These are phyloP conservation scores for Cnemophilus loriae DNA, from an alignment of 2,113 vertebrate genomes.

Conservation along the genomic window DNA sequence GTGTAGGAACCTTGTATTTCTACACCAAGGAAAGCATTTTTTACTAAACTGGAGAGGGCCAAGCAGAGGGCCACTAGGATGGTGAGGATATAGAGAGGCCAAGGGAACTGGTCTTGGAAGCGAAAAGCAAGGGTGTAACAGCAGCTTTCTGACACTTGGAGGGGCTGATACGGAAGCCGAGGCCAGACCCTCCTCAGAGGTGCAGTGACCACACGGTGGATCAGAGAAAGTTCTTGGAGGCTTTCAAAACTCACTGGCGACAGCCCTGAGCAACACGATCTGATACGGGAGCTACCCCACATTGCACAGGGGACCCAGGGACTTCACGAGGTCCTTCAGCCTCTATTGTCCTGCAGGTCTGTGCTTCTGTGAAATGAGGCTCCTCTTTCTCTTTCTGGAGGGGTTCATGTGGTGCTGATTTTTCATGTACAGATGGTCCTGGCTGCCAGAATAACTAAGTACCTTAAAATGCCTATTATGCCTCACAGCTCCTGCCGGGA, in stretches of 20 bases:
- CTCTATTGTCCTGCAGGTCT: neutral
- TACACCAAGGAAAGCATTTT: neutral
- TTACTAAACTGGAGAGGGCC: neutral
- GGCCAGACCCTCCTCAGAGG: neutral
- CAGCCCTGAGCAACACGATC: neutral
- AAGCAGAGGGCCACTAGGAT: neutral
- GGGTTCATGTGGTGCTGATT: neutral
- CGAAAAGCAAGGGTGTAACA: neutral
- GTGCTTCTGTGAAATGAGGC: neutral
- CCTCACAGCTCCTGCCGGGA: neutral
- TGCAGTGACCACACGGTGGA: fast-evolving
- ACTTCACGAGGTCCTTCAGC: neutral
- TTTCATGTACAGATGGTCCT: neutral
- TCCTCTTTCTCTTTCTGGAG: neutral
- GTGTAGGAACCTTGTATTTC: neutral
- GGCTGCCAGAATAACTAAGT: neutral
- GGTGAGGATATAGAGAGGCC: neutral
- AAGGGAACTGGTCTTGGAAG: neutral
- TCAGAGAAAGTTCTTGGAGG: neutral
- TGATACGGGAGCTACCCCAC: neutral
- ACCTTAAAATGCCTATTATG: neutral
- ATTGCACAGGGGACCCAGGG: neutral
- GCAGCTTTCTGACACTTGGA: neutral
- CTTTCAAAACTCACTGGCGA: neutral
- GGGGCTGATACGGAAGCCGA: fast-evolving